Base-by-base conservation (phyloP, 1,140 invertebrate genomes). In the Aethina tumida region DNA sequence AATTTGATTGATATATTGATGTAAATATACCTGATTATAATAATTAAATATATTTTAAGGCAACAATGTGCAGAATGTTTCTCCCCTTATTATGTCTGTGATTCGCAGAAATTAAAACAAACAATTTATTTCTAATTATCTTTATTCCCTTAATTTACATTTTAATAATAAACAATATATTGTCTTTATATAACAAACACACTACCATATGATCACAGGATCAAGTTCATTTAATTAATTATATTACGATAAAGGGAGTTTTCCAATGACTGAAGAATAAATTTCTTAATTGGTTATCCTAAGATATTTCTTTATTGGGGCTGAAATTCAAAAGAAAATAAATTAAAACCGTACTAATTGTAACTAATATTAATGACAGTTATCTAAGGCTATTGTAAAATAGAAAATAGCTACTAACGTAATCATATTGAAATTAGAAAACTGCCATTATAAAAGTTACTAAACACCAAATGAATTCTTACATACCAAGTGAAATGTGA, bases 41-140 rank as follows among this genome's bases (percentile, higher is more conserved):
- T 35, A 35, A 47, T 50, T 39, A 49, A 47, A 36, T 35, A 39
- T 47, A 47, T 50, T 46, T 46, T 48, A 47, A 47, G 37, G 27
- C 35, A 20, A 36, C 1, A 17, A 9, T 5, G 15, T 30, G 5
- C 32, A 6, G 5, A 19, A 35, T 30, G 31, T 30, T 35, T 35
- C 8, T 12, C 9, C 29, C 29, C 27, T n/a, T n/a, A 10, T 6
- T 5, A n/a, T 7, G 14, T 27, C 25, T 4, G 3, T n/a, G 14
- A 3, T n/a, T 2, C 13, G 26, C 16, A 1, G 13, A 28, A 28
- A 5, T 28, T 14, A 28, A 28, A n/a, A 28, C 6, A 28, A 28
- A n/a, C 12, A 37, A 37, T 17, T 13, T 27, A 37, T 20, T 13
- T 21, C 15, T 35, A 21, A 35, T 20, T 35, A 21, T 28, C 10